Evolutionary conservation across 2,113 vertebrate species (phyloP).

Genomic region (Gyps fulvus): DNA sequence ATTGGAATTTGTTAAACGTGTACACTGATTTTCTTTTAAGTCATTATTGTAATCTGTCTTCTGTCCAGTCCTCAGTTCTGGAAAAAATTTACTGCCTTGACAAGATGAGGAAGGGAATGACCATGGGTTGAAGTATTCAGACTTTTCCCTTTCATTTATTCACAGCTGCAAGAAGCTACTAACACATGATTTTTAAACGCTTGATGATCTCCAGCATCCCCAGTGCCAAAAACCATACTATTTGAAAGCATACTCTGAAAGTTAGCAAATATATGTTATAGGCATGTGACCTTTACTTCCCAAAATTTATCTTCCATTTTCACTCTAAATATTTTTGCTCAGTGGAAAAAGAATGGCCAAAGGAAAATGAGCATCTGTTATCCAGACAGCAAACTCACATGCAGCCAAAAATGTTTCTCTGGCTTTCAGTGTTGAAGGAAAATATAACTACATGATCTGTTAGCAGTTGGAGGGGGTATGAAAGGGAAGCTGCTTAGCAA

Average conservation of each 20-base stretch:
- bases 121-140: neutral
- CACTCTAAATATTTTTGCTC: neutral
- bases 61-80: neutral
- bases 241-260: neutral
- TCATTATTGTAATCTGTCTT: neutral
- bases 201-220: neutral
- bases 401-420: slow-evolving; percentile 13
- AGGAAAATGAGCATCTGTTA: slow-evolving; percentile 37
- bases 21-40: neutral
- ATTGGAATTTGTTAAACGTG: neutral
- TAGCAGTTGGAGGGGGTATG: neutral
- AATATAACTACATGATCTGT: neutral
- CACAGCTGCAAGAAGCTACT: neutral
- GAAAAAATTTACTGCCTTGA: neutral
- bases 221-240: neutral
- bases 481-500: neutral
- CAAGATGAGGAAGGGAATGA: neutral
- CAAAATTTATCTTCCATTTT: slow-evolving; percentile 1
- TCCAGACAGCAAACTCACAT: neutral
- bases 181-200: neutral
- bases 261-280: neutral
- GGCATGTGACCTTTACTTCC: neutral
- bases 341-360: neutral
- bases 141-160: neutral
- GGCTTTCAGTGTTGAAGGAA: neutral